Conservation (phyloP, 2,113 vertebrate species). For the Tamias sibiricus region DNA sequence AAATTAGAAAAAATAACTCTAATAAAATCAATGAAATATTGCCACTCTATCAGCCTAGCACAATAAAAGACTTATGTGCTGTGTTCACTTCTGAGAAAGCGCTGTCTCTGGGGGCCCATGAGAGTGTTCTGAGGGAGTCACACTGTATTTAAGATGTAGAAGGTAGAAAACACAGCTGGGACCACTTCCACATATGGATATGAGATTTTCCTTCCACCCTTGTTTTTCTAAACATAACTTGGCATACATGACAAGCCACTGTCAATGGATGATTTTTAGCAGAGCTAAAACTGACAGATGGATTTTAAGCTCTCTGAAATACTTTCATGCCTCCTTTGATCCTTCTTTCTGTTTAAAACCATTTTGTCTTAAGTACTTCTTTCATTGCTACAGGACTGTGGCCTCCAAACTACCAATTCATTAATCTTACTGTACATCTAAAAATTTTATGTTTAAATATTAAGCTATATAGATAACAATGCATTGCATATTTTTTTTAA, state of each 20-base stretch:
- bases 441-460: constrained; percentile 46
- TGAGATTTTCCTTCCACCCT: background rate
- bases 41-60: background rate
- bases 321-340: background rate
- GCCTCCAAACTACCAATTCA: background rate
- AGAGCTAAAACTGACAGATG: background rate
- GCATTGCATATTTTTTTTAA: background rate
- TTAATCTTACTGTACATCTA: background rate
- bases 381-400: background rate
- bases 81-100: background rate
- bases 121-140: background rate
- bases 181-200: background rate
- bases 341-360: background rate
- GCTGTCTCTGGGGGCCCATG: too few species aligned
- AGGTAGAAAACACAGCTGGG: background rate
- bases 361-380: background rate
- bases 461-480: background rate
- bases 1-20: background rate
- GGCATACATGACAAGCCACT: background rate
- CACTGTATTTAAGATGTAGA: background rate
- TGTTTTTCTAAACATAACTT: background rate
- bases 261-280: background rate
- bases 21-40: background rate
- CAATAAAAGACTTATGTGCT: background rate
- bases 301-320: background rate